These are phyloP conservation scores for Pelecanoides urinatrix DNA, from an alignment of 2,113 vertebrate species.

Conservation along the genomic window DNA sequence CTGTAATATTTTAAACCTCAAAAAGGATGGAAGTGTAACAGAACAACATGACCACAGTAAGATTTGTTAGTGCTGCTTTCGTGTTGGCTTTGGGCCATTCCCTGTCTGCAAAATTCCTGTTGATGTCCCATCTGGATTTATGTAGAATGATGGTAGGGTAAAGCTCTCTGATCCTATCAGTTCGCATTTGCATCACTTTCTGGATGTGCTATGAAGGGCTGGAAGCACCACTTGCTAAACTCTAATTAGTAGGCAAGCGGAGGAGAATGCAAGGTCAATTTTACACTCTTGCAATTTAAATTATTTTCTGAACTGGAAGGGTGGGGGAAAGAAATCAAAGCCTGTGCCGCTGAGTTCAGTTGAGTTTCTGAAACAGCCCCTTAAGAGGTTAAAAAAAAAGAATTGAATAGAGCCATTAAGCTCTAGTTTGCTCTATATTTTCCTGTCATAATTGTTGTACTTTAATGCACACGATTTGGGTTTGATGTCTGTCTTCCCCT, in stretches of 20 bases:
- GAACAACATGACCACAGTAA: neutral
- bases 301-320: neutral
- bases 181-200: slow-evolving; percentile 19
- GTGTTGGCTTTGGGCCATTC: slow-evolving; percentile 31
- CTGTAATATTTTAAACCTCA: slow-evolving; percentile 7
- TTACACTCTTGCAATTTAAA: neutral
- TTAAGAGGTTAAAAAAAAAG: neutral
- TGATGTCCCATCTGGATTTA: slow-evolving; percentile 26
- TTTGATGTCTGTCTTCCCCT: neutral
- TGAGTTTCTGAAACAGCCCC: neutral
- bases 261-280: slow-evolving; percentile 43
- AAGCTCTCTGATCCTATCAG: slow-evolving; percentile 30
- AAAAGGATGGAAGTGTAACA: neutral
- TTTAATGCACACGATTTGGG: neutral
- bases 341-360: neutral
- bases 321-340: neutral
- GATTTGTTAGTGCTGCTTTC: slow-evolving; percentile 45
- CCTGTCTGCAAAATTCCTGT: slow-evolving; percentile 21
- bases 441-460: neutral
- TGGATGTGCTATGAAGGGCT: neutral
- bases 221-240: slow-evolving; percentile 28
- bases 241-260: slow-evolving; percentile 26
- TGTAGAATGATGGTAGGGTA: neutral
- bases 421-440: neutral
- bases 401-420: neutral